Conservation (phyloP, 2,113 vertebrate species). For the Macquaria ambigua region DNA sequence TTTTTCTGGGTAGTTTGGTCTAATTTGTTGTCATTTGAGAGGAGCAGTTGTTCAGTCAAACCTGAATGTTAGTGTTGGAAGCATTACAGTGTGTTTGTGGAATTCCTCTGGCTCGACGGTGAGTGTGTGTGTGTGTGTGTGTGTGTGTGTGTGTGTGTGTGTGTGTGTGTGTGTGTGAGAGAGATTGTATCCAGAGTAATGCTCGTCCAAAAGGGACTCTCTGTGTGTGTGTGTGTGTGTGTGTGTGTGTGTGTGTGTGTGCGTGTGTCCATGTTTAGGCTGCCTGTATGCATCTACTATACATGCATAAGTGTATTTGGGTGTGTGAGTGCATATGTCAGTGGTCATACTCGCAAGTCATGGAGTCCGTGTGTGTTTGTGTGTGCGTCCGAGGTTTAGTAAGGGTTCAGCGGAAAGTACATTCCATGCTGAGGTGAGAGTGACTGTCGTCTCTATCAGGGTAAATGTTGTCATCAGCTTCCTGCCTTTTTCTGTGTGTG, state of each 20-base stretch:
- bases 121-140: not conserved
- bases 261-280: not conserved
- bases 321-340: constrained; percentile 2
- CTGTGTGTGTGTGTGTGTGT: not conserved
- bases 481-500: constrained; percentile 8
- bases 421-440: constrained; percentile 60
- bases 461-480: constrained; percentile 49
- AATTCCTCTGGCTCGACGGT: not conserved
- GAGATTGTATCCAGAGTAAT: not conserved
- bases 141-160: not conserved
- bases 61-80: not conserved
- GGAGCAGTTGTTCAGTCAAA: not conserved
- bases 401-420: constrained; percentile 33
- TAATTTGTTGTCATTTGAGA: not conserved
- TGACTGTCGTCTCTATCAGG: constrained; percentile 26
- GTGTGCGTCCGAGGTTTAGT: constrained; percentile 8
- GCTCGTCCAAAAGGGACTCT: not conserved
- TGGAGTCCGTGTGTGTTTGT: not conserved
- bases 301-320: not conserved
- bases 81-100: not conserved
- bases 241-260: not conserved
- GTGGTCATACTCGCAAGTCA: not conserved
- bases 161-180: not conserved
- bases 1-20: not conserved
- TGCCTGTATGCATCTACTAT: not conserved